Conservation (phyloP, 2,888 invertebrate genomes). For the Mystacides longicornis region DNA sequence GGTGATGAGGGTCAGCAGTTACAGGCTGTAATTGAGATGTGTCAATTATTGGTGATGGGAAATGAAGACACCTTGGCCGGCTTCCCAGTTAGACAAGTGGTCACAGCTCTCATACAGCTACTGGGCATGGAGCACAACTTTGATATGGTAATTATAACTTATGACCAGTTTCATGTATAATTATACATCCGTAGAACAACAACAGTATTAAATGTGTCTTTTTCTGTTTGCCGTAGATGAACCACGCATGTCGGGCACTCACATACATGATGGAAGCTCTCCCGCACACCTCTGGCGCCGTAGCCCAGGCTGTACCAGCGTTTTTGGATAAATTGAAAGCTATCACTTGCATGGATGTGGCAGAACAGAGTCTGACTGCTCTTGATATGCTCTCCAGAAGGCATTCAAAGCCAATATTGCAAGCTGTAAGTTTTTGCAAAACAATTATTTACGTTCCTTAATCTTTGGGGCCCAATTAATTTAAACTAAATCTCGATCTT, state of each 20-base stretch:
- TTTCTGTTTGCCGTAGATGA: constrained; percentile 67
- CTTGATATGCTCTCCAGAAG: constrained; percentile 93
- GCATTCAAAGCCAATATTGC: constrained; percentile 93
- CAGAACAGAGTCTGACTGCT: constrained; percentile 96
- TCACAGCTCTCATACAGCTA: constrained; percentile 86
- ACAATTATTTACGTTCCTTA: too few relatives aligned
- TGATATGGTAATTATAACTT: constrained; percentile 66
- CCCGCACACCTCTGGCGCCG: constrained; percentile 91
- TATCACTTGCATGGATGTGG: constrained; percentile 99
- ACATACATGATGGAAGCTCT: constrained; percentile 99
- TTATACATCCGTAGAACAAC: too few relatives aligned
- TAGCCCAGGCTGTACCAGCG: constrained; percentile 94
- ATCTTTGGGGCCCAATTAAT: too few relatives aligned
- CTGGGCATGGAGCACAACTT: constrained; percentile 98
- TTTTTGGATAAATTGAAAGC: constrained; percentile 95
- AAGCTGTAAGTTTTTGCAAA: constrained; percentile 57
- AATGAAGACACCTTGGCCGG: constrained; percentile 97
- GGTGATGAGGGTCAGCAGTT: constrained; percentile 94
- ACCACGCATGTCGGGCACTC: constrained; percentile 95
- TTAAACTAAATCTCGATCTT: too few relatives aligned
- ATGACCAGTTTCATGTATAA: too few relatives aligned
- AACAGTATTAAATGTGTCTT: too few relatives aligned
- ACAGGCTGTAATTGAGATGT: constrained; percentile 97
- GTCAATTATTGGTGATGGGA: constrained; percentile 97
- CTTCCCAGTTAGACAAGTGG: constrained; percentile 97